These are phyloP conservation scores for Opisthograptis luteolata DNA, from an alignment of 2,888 invertebrate species.

Conservation along the genomic window DNA sequence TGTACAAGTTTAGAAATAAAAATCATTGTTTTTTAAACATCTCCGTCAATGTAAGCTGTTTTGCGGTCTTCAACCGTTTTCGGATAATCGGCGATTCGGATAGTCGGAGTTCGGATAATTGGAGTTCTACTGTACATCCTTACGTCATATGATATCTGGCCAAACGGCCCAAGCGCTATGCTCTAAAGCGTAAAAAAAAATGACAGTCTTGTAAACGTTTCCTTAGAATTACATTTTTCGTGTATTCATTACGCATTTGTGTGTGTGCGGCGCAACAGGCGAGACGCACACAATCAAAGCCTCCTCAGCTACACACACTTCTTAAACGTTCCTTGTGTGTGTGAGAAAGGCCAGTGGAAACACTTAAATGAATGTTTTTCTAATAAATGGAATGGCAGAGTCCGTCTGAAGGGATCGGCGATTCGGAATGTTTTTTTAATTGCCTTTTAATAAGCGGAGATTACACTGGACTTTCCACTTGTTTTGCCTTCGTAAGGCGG, in stretches of 20 bases:
- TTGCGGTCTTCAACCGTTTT: too few relatives aligned
- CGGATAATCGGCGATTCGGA: too few relatives aligned
- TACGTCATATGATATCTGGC: too few relatives aligned
- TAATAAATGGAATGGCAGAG: slow-evolving; percentile 37
- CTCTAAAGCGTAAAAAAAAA: too few relatives aligned
- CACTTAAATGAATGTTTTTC: slow-evolving; percentile 35
- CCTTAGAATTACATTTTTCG: not conserved
- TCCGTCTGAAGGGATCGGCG: slow-evolving; percentile 1
- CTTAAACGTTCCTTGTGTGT: not conserved
- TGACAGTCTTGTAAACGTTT: not conserved
- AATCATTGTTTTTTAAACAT: too few relatives aligned
- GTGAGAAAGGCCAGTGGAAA: slow-evolving; percentile 5
- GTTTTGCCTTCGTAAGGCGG: not conserved
- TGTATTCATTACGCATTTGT: slow-evolving; percentile 2
- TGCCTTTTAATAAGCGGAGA: slow-evolving; percentile 7
- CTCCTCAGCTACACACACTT: slow-evolving; percentile 3
- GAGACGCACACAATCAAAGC: slow-evolving; percentile 8
- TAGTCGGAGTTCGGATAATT: too few relatives aligned
- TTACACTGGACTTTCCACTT: slow-evolving; percentile 5
- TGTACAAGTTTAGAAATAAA: too few relatives aligned
- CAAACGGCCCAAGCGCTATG: too few relatives aligned
- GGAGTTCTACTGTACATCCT: too few relatives aligned
- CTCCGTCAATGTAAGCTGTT: too few relatives aligned
- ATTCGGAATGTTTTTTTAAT: slow-evolving; percentile 22
- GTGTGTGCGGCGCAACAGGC: slow-evolving; percentile 26